phyloP scores from a whole-genome alignment of 2,888 invertebrate species.

The Chesias legatella region DNA sequence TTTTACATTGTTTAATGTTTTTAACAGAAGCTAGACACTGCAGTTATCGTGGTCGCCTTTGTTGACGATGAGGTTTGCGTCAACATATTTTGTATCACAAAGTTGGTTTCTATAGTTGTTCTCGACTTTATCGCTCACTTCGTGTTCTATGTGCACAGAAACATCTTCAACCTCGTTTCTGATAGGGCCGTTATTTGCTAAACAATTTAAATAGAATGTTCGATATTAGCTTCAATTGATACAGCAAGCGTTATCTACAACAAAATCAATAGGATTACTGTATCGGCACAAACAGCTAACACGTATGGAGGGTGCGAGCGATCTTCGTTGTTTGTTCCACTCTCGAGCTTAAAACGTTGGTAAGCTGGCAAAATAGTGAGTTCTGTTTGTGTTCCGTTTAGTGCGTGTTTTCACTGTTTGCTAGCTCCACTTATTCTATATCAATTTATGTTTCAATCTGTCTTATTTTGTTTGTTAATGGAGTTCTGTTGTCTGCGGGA shows the following conservation, averaged over 20 bases:
- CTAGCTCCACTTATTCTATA: slow-evolving; percentile 28
- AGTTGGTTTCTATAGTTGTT: slow-evolving; percentile 2
- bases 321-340: slow-evolving; percentile 27
- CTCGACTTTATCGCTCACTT: slow-evolving; percentile 5
- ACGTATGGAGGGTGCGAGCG: slow-evolving; percentile 19
- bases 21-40: slow-evolving; percentile 1
- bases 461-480: slow-evolving; percentile 27
- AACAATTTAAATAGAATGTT: slow-evolving; percentile 26
- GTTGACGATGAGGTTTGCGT: not conserved
- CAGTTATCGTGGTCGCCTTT: not conserved
- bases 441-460: slow-evolving; percentile 30
- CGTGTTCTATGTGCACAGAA: slow-evolving; percentile 4
- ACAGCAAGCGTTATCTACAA: slow-evolving; percentile 30
- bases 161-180: slow-evolving; percentile 6
- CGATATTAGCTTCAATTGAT: slow-evolving; percentile 24
- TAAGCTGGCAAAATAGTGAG: slow-evolving; percentile 26
- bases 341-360: slow-evolving; percentile 30
- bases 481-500: slow-evolving; percentile 24
- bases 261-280: slow-evolving; percentile 35
- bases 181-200: slow-evolving; percentile 20
- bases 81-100: not conserved
- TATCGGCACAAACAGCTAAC: slow-evolving; percentile 32
- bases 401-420: slow-evolving; percentile 29
- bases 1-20: slow-evolving; percentile 32
- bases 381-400: slow-evolving; percentile 30